A percentile compares a stretch with the other conserved stretches of the same genome.
Conservation (phyloP, 1,140 invertebrate species). For the Nebria ingens region DNA sequence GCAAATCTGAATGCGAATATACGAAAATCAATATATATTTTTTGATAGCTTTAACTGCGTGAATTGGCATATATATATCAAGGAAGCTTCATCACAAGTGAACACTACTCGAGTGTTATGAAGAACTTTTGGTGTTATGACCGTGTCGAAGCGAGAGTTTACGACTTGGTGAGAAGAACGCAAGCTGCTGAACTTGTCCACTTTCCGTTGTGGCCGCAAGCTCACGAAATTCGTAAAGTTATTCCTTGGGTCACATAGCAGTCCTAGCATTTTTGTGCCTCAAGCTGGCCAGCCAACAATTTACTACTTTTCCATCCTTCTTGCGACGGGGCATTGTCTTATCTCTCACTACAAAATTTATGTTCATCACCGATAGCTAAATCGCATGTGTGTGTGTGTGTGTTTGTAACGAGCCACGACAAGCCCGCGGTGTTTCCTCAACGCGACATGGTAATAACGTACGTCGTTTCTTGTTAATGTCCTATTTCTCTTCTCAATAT, state of each 20-base stretch:
- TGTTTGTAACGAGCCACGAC: constrained; percentile 1
- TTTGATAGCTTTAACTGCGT: too few species aligned
- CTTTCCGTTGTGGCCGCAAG: not conserved
- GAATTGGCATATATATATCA: too few species aligned
- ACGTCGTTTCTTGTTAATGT: constrained; percentile 6
- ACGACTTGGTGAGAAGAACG: not conserved
- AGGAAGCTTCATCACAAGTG: too few species aligned
- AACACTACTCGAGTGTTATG: too few species aligned
- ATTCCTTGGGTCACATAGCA: not conserved
- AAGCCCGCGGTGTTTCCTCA: not conserved
- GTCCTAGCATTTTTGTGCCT: too few species aligned
- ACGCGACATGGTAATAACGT: constrained; percentile 2
- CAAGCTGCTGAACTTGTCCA: not conserved
- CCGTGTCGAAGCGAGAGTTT: not conserved
- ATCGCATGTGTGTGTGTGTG: too few species aligned
- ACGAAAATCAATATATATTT: too few species aligned
- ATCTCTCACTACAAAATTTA: not conserved
- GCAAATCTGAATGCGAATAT: too few species aligned
- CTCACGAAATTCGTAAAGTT: not conserved
- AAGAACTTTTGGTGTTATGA: too few species aligned
- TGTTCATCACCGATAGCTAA: constrained; percentile 2
- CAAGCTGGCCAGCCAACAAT: too few species aligned
- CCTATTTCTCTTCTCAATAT: too few species aligned
- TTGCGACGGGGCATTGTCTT: not conserved
- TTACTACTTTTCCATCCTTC: too few species aligned